phyloP scores from a whole-genome alignment of 2,797 vertebrate species.

The Chelon labrosus region DNA sequence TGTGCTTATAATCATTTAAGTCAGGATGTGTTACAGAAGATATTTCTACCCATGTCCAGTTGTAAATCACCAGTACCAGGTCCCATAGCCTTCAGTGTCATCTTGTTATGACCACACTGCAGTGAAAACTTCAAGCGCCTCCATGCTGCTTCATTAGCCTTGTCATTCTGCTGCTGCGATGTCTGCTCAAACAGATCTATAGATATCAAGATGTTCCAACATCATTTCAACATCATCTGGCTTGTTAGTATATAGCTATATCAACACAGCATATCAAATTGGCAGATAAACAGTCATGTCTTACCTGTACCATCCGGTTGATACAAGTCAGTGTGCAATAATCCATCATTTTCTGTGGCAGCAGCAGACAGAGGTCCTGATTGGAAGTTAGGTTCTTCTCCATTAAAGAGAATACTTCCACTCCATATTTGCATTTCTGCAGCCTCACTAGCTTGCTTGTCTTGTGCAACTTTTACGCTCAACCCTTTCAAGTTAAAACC shows the following conservation, averaged over 20 bases:
- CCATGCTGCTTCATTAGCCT: conserved; percentile 28
- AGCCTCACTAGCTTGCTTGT: neutral
- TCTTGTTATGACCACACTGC: conserved; percentile 44
- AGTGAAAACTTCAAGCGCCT: conserved; percentile 31
- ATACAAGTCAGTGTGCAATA: neutral
- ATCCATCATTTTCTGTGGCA: neutral
- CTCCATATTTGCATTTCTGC: neutral
- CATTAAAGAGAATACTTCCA: conserved; percentile 38
- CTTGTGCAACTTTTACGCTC: neutral
- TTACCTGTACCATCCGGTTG: conserved; percentile 24
- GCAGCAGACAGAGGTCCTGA: conserved; percentile 1
- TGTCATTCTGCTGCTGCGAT: neutral
- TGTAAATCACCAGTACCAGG: conserved; percentile 38
- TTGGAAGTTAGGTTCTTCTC: conserved; percentile 12
- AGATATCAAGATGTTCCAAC: neutral
- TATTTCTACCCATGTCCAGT: conserved; percentile 47
- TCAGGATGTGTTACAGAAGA: neutral
- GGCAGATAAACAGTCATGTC: accelerated
- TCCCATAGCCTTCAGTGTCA: conserved; percentile 51
- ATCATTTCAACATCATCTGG: neutral
- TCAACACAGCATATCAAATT: neutral
- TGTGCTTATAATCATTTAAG: neutral
- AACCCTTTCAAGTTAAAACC: conserved; percentile 29
- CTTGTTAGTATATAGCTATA: neutral
- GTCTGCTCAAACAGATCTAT: neutral